Evolutionary conservation across 2,888 invertebrate genomes (phyloP).

Genomic region (Melanostoma mellinum): DNA sequence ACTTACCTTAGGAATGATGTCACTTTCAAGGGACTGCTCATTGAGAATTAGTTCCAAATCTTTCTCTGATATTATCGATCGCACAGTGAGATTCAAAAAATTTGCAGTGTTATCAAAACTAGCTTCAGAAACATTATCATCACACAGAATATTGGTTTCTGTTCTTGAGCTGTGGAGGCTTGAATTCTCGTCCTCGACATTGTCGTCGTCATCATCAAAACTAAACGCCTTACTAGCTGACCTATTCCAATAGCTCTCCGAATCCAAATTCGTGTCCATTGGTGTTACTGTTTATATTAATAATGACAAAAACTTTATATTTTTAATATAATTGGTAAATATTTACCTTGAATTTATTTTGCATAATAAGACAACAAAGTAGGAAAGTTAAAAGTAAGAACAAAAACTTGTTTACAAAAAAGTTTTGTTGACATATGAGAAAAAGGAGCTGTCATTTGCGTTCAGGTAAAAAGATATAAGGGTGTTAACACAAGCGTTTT

Average conservation of each 20-base stretch:
- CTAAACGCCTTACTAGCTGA: conserved; percentile 88
- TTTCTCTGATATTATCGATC: conserved; percentile 79
- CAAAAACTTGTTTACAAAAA: conserved; percentile 5
- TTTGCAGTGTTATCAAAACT: conserved; percentile 79
- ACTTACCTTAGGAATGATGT: conserved; percentile 76
- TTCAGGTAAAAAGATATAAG: too few species aligned
- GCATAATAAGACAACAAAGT: conserved; percentile 21
- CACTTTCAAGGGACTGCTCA: conserved; percentile 78
- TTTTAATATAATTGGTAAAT: background rate
- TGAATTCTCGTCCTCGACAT: conserved; percentile 77
- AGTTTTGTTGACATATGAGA: background rate
- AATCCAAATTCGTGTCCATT: conserved; percentile 82
- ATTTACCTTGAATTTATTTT: conserved; percentile 18
- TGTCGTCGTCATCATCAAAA: conserved; percentile 91
- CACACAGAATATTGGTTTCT: conserved; percentile 36
- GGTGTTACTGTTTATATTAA: background rate
- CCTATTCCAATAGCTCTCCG: conserved; percentile 91
- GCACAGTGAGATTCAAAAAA: conserved; percentile 79
- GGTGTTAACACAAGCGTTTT: too few species aligned
- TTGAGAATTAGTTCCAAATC: conserved; percentile 78
- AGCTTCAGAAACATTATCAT: conserved; percentile 80
- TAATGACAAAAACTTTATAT: background rate
- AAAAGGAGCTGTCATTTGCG: background rate
- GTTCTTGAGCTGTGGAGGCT: background rate
- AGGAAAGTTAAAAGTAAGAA: background rate